Percentiles rank a stretch among this genome's conserved stretches.
phyloP scores from a whole-genome alignment of 2,113 vertebrate species.

The Grammomys dolichurus region DNA sequence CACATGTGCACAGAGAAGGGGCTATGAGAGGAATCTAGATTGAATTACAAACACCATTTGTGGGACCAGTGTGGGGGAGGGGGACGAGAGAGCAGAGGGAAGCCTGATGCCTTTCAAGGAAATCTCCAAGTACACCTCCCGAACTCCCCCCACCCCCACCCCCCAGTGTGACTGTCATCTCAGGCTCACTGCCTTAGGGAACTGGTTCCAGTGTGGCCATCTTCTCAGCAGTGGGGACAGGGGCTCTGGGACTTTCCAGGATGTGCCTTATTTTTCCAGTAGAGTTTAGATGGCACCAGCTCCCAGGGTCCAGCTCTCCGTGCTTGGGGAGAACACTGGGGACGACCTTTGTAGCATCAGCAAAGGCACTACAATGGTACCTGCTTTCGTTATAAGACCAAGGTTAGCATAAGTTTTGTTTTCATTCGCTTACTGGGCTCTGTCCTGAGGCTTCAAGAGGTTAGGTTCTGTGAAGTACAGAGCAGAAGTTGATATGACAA shows the following conservation, averaged over 20 bases:
- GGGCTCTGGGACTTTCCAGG: background rate
- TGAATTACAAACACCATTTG: conserved; percentile 75
- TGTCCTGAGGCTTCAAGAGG: background rate
- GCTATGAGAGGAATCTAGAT: conserved; percentile 79
- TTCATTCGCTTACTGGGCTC: background rate
- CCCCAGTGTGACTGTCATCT: background rate
- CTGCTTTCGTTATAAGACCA: conserved; percentile 41
- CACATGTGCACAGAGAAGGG: conserved; percentile 62
- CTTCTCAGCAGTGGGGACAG: background rate
- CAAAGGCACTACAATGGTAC: background rate
- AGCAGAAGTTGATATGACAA: background rate
- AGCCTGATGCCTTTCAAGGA: conserved; percentile 63
- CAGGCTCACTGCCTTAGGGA: background rate
- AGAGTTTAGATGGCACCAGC: background rate
- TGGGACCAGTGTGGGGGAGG: conserved; percentile 49
- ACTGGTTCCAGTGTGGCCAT: background rate
- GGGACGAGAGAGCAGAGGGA: conserved; percentile 19
- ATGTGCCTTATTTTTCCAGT: background rate
- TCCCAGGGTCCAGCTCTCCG: background rate
- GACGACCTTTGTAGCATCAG: background rate
- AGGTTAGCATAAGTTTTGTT: background rate
- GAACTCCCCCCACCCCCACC: background rate
- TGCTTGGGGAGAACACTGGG: background rate
- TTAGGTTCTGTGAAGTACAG: background rate
- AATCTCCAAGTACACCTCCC: background rate